phyloP scores from a whole-genome alignment of 2,113 vertebrate genomes.

The Gymnocephalus cernua region DNA sequence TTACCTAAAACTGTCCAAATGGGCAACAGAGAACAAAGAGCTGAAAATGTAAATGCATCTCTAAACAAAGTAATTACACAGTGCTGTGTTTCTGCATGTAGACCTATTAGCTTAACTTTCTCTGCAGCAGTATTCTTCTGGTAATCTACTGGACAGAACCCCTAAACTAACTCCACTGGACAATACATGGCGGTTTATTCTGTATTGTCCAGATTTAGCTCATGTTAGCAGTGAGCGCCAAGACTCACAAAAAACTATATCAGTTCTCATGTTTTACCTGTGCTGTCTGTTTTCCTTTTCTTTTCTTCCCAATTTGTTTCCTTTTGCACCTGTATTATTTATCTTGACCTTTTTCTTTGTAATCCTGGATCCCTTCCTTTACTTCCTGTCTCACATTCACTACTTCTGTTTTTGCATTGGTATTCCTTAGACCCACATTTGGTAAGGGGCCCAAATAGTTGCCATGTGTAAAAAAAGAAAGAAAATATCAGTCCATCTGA shows the following conservation, averaged over 20 bases:
- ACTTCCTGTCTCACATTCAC: conserved; percentile 15
- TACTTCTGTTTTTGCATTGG: background rate
- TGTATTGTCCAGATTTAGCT: background rate
- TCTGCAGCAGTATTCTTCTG: background rate
- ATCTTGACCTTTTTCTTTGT: conserved; percentile 27
- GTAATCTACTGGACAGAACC: background rate
- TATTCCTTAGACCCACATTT: background rate
- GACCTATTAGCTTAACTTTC: background rate
- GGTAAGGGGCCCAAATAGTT: conserved; percentile 47
- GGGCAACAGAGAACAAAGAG: background rate
- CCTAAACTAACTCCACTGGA: background rate
- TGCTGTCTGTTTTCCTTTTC: background rate
- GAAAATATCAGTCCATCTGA: conserved; percentile 25
- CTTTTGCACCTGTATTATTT: background rate
- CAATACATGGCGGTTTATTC: background rate
- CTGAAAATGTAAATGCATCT: background rate
- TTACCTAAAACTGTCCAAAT: background rate
- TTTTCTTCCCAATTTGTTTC: background rate
- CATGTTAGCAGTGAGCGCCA: background rate
- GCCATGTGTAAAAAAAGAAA: conserved; percentile 20
- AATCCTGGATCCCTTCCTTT: conserved; percentile 18
- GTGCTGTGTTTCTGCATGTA: background rate
- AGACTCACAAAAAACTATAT: background rate
- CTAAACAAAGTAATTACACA: background rate
- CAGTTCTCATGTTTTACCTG: conserved; percentile 1